Conservation (phyloP, 1,140 invertebrate species). For the Orchestia grillus region DNA sequence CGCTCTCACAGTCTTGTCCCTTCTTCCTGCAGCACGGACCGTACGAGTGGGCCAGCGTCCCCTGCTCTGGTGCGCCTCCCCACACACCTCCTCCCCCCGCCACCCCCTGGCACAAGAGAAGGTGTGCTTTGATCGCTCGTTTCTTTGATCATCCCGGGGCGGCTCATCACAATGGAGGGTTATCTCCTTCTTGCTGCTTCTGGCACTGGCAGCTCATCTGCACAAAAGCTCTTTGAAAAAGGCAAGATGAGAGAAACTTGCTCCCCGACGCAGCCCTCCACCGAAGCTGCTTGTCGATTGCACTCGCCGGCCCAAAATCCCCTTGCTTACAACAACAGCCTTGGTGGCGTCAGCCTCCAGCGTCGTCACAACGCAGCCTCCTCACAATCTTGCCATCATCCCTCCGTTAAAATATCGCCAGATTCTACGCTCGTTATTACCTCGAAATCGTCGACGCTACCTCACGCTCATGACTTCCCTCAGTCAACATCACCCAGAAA, state of each 20-base stretch:
- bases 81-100: not conserved
- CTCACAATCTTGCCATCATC: too few relatives aligned
- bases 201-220: constrained; percentile 45
- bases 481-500: too few relatives aligned
- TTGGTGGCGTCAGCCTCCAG: too few relatives aligned
- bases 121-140: constrained; percentile 18
- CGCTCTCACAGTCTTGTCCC: not conserved
- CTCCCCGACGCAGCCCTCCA: not conserved
- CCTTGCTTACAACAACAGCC: too few relatives aligned
- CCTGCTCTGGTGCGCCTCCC: not conserved
- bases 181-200: constrained; percentile 27
- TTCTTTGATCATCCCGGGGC: constrained; percentile 26
- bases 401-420: too few relatives aligned
- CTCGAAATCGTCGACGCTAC: too few relatives aligned
- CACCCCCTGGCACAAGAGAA: not conserved
- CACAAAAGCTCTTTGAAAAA: constrained; percentile 46
- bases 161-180: constrained; percentile 45
- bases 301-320: too few relatives aligned
- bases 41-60: not conserved
- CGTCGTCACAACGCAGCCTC: too few relatives aligned
- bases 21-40: not conserved
- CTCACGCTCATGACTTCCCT: too few relatives aligned
- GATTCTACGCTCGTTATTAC: too few relatives aligned
- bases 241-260: not conserved
- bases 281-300: not conserved